A percentile compares a stretch with the other conserved stretches of the same genome.
phyloP scores from a whole-genome alignment of 2,888 invertebrate species.

The Stegana nigrithorax region DNA sequence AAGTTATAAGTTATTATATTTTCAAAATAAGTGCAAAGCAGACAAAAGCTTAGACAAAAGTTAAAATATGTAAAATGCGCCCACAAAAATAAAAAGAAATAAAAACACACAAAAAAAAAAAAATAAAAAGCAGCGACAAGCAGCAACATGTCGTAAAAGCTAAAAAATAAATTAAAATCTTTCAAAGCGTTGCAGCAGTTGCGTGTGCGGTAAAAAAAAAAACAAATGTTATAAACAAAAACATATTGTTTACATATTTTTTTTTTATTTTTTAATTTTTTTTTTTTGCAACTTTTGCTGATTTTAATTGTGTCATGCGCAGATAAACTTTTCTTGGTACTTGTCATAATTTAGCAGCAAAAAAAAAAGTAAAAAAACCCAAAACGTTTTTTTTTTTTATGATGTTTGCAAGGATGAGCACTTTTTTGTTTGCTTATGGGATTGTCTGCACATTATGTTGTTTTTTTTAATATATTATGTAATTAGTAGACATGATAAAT shows the following conservation, averaged over 20 bases:
- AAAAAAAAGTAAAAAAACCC: not conserved
- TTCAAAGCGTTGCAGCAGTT: not conserved
- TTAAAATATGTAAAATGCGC: not conserved
- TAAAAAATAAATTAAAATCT: conserved; percentile 1
- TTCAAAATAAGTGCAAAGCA: not conserved
- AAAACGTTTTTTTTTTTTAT: not conserved
- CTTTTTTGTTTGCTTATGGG: not conserved
- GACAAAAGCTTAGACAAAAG: not conserved
- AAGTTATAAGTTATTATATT: conserved; percentile 38
- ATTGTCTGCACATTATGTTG: not conserved
- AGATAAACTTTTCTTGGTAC: not conserved
- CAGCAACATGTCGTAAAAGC: not conserved
- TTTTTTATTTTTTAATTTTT: not conserved
- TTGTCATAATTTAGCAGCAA: not conserved
- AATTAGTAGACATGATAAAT: conserved; percentile 23
- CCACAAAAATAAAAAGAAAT: not conserved
- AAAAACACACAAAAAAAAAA: not conserved
- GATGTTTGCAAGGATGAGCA: conserved; percentile 2
- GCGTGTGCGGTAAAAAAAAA: no score
- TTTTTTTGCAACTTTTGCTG: not conserved
- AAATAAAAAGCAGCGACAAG: not conserved
- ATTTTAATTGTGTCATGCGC: conserved; percentile 8
- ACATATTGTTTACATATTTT: not conserved
- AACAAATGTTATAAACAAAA: no score
- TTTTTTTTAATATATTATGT: not conserved